Evolutionary conservation across 2,797 vertebrate species (phyloP), one percentile per base, ranked within the genome.

Genomic region (Takifugu ocellatus): DNA sequence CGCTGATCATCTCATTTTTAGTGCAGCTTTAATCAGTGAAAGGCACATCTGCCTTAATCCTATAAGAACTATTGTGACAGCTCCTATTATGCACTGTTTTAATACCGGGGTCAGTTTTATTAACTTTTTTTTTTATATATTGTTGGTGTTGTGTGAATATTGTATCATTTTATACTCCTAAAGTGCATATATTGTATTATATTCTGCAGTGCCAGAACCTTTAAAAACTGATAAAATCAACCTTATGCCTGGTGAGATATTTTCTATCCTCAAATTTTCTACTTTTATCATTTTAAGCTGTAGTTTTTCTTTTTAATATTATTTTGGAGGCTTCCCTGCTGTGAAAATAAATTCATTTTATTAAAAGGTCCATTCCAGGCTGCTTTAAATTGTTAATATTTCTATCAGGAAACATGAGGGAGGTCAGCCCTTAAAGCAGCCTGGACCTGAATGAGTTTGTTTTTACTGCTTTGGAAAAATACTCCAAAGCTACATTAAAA

Each of bases 1-100:
- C 45, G 53, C 56, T 33, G 53, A 83, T 88, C 84, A 87, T 87
- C 84, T 88, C 85, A 81, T 65, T 55, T 74, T 51, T 67, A 63
- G 60, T 59, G 70, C 72, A 63, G 51, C 49, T 33, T 24, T 46
- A n/a, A 46, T 36, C 68, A 77, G 50, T 51, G 53, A 81, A 62
- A 63, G 17, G 26, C 79, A 78, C 69, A 49, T 59, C 59, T 66
- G 75, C 80, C 79, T 78, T 86, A 62, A 74, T 11, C 54, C 56
- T 54, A 61, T 46, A 70, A 43, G 36, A 66, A 68, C 62, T 67
- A 25, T 76, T 46, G 63, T 69, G 72, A 65, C 56, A 12, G 62
- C 75, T 70, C 73, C 70, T 70, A 47, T 71, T 70, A 83, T 86
- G 84, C 86, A 87, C 83, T 84, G 81, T 84, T 87, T 71, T 4